Base-by-base conservation (phyloP, 2,797 vertebrate species). In the Halcyon chelicuti region DNA sequence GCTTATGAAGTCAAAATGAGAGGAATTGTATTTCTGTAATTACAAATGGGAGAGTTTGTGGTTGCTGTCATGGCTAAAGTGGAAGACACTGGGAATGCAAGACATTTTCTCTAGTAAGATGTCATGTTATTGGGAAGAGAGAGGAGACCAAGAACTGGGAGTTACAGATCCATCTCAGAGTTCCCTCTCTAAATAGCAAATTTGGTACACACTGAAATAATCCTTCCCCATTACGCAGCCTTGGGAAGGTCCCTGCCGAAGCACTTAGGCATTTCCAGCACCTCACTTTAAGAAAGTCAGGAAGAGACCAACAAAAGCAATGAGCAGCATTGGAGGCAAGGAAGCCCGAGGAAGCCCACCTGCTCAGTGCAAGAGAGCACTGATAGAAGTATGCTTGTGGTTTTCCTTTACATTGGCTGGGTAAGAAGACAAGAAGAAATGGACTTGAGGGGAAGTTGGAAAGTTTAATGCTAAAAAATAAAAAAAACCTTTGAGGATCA, bases 311-410 rank as follows among this genome's bases (percentile, higher is more conserved):
- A 29, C 28, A 55, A 46, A 31, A 66, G 40, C n/a, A 28, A 7
- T 10, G 0, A 0, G 20, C 14, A 22, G 33, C 40, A 25, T 25
- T 1, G 19, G 66, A 42, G 49, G 31, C 31, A 44, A 4, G 13
- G n/a, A 51, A 57, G 37, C 29, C 12, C 0, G 1, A n/a, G 39
- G n/a, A 67, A 90, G 25, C 8, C 22, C 3, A 1, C 12, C 22
- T 25, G 22, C 40, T 42, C n/a, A 2, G 11, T 10, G 28, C 1
- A 0, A 37, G n/a, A 49, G 25, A 5, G 5, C 18, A 2, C 40
- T 39, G 40, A 4, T 18, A 49, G 29, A 37, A 44, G 40, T 33
- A 7, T 8, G 16, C 31, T 14, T 20, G 10, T 54, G 33, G 46
- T 40, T 28, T 49, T 58, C 58, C 42, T 52, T 47, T 47, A 35